Conservation (phyloP, 2,797 vertebrate species). For the Rhyacichthys aspro region DNA sequence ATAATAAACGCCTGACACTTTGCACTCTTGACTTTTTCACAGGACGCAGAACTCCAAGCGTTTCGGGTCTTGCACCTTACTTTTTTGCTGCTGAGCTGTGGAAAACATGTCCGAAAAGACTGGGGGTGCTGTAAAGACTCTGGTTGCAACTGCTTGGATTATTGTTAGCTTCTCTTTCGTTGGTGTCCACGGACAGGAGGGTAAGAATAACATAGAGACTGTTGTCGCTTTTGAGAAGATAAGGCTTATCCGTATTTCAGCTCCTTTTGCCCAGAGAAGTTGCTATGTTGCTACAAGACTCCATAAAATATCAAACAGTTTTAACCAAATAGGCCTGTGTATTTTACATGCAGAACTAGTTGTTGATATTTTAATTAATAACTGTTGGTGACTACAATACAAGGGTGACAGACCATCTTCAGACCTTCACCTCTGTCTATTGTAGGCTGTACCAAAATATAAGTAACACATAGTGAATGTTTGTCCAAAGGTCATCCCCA, state of each 20-base stretch:
- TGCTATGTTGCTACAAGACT: no score
- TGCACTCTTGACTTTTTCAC: slow-evolving; percentile 34
- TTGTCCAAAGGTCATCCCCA: slow-evolving; percentile 30
- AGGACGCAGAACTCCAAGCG: slow-evolving; percentile 23
- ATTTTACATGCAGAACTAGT: no score
- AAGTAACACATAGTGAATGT: not conserved
- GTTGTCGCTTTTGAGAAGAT: slow-evolving; percentile 14
- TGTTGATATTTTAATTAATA: no score
- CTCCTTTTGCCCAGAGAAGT: not conserved
- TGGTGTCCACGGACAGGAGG: slow-evolving; percentile 70
- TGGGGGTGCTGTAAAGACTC: slow-evolving; percentile 58
- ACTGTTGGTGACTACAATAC: no score
- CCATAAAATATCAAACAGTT: no score
- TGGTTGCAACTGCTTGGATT: slow-evolving; percentile 58
- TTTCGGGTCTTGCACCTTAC: slow-evolving; percentile 50
- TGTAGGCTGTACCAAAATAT: no score
- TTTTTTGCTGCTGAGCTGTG: slow-evolving; percentile 13
- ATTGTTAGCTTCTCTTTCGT: slow-evolving; percentile 45
- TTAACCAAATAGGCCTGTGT: no score
- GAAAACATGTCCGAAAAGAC: slow-evolving; percentile 71
- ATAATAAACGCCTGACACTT: slow-evolving; percentile 52
- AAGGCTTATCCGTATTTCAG: slow-evolving; percentile 7
- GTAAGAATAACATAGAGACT: slow-evolving; percentile 62
- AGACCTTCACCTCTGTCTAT: no score
- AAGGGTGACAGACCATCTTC: no score